phyloP scores from a whole-genome alignment of 2,888 invertebrate species.

The Aspidapion aeneum region DNA sequence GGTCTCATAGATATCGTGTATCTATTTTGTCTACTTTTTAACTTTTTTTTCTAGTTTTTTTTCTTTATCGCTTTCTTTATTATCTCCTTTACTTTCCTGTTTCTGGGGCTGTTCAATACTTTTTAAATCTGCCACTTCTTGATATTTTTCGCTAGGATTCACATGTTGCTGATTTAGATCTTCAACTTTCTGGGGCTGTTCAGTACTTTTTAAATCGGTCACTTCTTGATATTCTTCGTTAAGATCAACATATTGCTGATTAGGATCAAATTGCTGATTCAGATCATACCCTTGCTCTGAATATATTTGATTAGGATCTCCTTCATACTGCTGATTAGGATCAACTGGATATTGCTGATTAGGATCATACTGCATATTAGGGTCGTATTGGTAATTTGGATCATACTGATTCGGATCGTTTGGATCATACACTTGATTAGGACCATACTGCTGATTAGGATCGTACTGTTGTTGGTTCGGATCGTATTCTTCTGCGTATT shows the following conservation, averaged over 20 bases:
- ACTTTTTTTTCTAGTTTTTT: not conserved
- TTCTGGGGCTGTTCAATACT: not conserved
- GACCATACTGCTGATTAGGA: no score
- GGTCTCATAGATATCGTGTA: no score
- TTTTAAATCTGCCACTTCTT: not conserved
- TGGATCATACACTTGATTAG: slow-evolving; percentile 28
- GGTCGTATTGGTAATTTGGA: slow-evolving; percentile 34
- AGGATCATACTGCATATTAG: slow-evolving; percentile 31
- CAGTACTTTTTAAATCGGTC: no score
- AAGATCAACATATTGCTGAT: slow-evolving; percentile 22
- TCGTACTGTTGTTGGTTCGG: no score
- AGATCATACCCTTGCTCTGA: slow-evolving; percentile 27
- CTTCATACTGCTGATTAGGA: slow-evolving; percentile 22
- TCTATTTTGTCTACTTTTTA: no score
- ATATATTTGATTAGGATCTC: slow-evolving; percentile 10
- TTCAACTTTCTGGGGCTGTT: no score
- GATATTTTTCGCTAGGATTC: not conserved
- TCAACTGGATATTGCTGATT: slow-evolving; percentile 26
- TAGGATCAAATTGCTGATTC: slow-evolving; percentile 32
- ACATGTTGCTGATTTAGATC: no score
- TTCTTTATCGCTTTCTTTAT: not conserved
- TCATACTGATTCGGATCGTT: slow-evolving; percentile 20
- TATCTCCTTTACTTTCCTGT: not conserved
- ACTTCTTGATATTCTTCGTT: slow-evolving; percentile 12
- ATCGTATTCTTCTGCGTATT: no score